Base-by-base conservation (phyloP, 1,140 invertebrate species). In the Battus philenor region DNA sequence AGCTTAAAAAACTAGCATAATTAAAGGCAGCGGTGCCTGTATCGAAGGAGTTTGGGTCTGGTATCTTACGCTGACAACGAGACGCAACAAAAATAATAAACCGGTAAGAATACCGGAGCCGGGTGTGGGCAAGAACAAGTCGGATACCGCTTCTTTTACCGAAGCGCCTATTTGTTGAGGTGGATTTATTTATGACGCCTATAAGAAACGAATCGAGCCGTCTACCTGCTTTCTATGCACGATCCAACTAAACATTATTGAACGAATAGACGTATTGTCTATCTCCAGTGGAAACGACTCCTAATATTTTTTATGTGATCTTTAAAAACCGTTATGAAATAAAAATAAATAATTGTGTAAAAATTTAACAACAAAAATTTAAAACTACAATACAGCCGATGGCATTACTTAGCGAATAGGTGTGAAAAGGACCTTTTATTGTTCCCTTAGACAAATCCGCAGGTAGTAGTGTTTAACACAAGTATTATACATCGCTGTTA, bases 181-280 rank as follows among this genome's bases (percentile, higher is more conserved):
- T 15, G n/a, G 12, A 26, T 29, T 16, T 41, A 41, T 41, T 41
- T 29, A 41, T 27, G 38, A 29, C 24, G 38, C 15, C 22, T 27
- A 27, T 39, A 39, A 39, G 18, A 39, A 41, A 41, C 17, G 38
- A 16, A 29, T 41, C n/a, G 6, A 9, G 1, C 13, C 38, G 8
- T 41, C 24, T 41, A 29, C 24, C 24, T 41, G 22, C 13, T 11
- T 26, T 29, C 13, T 13, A 27, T 22, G n/a, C 12, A 1, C 20
- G 10, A 2, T 33, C 18, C 2, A 6, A 30, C 27, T 4, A 22
- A 4, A 7, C 38, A 12, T 10, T 41, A 41, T 29, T 41, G 22
- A 29, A 29, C 17, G n/a, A n/a, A n/a, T n/a, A n/a, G n/a, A n/a
- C n/a, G n/a, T n/a, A n/a, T n/a, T n/a, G n/a, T n/a, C n/a, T n/a